Conservation (phyloP, 2,797 vertebrate genomes). For the Pseudomugil gertrudae region DNA sequence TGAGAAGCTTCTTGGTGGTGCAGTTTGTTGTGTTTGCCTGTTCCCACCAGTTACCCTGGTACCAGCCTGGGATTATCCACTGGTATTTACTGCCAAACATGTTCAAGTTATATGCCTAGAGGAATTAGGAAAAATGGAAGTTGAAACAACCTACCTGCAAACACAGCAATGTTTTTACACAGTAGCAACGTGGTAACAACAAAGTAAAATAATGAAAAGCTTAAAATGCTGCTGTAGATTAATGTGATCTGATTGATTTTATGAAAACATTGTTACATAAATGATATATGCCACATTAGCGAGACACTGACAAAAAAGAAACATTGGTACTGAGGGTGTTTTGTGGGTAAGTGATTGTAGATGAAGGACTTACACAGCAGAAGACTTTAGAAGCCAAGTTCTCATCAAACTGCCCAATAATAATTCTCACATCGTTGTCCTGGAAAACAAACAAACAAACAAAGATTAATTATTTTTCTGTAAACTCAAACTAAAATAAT, state of each 20-base stretch:
- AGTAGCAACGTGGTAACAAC: background rate
- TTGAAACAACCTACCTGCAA: background rate
- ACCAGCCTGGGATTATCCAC: slow-evolving; percentile 99
- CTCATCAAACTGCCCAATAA: slow-evolving; percentile 98
- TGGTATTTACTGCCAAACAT: slow-evolving; percentile 99
- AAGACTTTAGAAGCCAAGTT: slow-evolving; percentile 98
- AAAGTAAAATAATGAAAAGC: background rate
- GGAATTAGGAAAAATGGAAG: background rate
- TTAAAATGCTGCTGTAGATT: background rate
- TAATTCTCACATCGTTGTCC: slow-evolving; percentile 98
- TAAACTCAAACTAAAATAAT: background rate
- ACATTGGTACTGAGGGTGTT: no score
- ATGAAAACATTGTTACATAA: background rate
- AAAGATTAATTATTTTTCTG: background rate
- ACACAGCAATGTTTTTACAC: background rate
- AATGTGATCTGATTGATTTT: no score
- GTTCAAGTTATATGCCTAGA: slow-evolving; percentile 92
- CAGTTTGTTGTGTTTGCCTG: slow-evolving; percentile 93
- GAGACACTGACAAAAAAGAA: background rate
- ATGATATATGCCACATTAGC: background rate
- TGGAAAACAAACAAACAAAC: slow-evolving; percentile 64
- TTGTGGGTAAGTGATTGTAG: background rate
- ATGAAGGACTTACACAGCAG: slow-evolving; percentile 92
- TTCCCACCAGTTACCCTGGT: slow-evolving; percentile 98
- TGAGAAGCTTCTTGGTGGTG: slow-evolving; percentile 91